Evolutionary conservation across 2,113 vertebrate species (phyloP).

Genomic region (Corythoichthys intestinalis): DNA sequence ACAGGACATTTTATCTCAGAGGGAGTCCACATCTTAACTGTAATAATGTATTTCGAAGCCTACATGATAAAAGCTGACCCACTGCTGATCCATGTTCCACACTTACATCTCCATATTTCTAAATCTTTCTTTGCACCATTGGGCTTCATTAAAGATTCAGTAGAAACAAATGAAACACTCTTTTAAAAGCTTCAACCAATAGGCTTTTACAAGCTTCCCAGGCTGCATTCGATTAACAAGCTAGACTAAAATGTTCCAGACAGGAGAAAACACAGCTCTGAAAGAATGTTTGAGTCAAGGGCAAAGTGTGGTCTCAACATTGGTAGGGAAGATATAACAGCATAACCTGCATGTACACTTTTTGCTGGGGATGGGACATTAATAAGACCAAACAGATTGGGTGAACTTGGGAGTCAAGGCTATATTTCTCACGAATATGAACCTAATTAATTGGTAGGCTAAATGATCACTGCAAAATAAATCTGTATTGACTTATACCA

Average conservation of each 20-base stretch:
- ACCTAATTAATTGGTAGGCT: too few species aligned
- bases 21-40: slow-evolving; percentile 23
- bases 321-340: too few species aligned
- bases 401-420: too few species aligned
- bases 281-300: slow-evolving; percentile 53
- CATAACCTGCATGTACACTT: too few species aligned
- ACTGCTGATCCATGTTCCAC: slow-evolving; percentile 46
- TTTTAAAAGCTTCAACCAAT: slow-evolving; percentile 68
- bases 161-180: slow-evolving; percentile 66
- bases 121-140: slow-evolving; percentile 40
- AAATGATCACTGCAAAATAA: too few species aligned
- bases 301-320: too few species aligned
- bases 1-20: slow-evolving; percentile 39
- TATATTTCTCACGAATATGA: too few species aligned
- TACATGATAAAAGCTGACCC: slow-evolving; percentile 49
- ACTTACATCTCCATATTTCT: slow-evolving; percentile 29
- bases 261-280: slow-evolving; percentile 67
- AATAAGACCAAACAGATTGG: too few species aligned
- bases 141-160: slow-evolving; percentile 66
- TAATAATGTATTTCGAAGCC: slow-evolving; percentile 53
- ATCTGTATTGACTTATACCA: too few species aligned
- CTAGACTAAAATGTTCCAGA: slow-evolving; percentile 69
- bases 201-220: slow-evolving; percentile 64
- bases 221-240: slow-evolving; percentile 45
- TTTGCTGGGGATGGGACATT: too few species aligned